A percentile compares a stretch with the other conserved stretches of the same genome.
Conservation (phyloP, 2,113 vertebrate species). For the Sorex araneus region DNA sequence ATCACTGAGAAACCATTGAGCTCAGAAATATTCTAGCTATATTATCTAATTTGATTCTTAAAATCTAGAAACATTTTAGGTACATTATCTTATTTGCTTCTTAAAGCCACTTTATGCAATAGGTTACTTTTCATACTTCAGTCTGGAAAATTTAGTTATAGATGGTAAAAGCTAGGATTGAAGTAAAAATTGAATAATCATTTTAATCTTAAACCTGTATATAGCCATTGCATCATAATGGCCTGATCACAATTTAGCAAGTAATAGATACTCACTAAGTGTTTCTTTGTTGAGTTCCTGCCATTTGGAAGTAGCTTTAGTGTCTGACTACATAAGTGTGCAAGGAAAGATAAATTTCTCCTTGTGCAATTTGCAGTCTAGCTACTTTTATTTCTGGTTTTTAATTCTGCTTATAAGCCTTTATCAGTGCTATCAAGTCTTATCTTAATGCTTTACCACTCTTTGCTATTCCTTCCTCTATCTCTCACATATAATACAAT, state of each 20-base stretch:
- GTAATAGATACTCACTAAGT: slow-evolving; percentile 25
- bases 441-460: neutral
- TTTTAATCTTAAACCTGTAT: slow-evolving; percentile 2
- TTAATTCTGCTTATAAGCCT: neutral
- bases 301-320: neutral
- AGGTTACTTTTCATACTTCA: slow-evolving; percentile 3
- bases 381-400: neutral
- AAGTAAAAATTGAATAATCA: slow-evolving; percentile 27
- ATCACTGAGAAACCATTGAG: neutral
- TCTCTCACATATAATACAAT: neutral
- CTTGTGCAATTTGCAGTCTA: slow-evolving; percentile 33
- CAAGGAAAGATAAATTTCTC: slow-evolving; percentile 10
- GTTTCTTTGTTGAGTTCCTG: neutral
- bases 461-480: neutral
- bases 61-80: neutral
- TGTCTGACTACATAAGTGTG: neutral
- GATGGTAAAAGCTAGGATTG: neutral
- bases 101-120: neutral
- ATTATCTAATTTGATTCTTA: too few relatives aligned
- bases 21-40: neutral
- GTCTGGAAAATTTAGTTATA: slow-evolving; percentile 35
- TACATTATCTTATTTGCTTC: slow-evolving; percentile 14
- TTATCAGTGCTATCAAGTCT: neutral
- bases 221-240: neutral
- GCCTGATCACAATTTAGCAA: neutral